These are phyloP conservation scores for Leucoraja erinaceus DNA, from an alignment of 2,113 vertebrate species.

Conservation along the genomic window DNA sequence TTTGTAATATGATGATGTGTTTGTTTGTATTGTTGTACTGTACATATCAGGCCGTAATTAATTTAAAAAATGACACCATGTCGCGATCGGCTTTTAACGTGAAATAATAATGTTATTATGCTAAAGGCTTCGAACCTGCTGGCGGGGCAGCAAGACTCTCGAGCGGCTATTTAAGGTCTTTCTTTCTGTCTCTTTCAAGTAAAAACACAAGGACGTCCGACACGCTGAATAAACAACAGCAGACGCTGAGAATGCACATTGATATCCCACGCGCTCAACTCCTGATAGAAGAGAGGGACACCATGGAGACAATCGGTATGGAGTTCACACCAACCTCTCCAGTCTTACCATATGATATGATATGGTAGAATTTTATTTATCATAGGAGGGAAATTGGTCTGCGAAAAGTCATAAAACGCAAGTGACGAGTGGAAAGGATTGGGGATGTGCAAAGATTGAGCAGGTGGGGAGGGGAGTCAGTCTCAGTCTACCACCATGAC, in stretches of 20 bases:
- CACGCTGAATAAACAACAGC: constrained; percentile 91
- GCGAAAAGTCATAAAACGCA: too few relatives aligned
- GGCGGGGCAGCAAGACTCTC: background rate
- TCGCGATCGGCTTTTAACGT: constrained; percentile 39
- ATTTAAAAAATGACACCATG: background rate
- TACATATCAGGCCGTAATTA: background rate
- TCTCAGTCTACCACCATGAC: too few relatives aligned
- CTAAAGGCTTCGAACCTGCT: background rate
- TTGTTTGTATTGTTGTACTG: too few relatives aligned
- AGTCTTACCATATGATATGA: background rate
- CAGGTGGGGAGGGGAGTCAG: too few relatives aligned
- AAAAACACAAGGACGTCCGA: constrained; percentile 96
- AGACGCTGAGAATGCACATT: constrained; percentile 93
- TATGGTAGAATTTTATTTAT: too few relatives aligned
- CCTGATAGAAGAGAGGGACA: constrained; percentile 93
- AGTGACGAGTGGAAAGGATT: too few relatives aligned
- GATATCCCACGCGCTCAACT: constrained; percentile 98
- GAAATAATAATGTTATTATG: constrained; percentile 41
- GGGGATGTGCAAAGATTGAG: too few relatives aligned
- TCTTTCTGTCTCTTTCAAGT: constrained; percentile 57
- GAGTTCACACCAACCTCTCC: background rate
- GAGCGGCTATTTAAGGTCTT: fast-evolving
- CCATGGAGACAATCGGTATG: constrained; percentile 96
- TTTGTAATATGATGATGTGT: too few relatives aligned
- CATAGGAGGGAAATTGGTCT: too few relatives aligned